Conservation (phyloP, 2,888 invertebrate genomes). For the Andrena chrysosceles region DNA sequence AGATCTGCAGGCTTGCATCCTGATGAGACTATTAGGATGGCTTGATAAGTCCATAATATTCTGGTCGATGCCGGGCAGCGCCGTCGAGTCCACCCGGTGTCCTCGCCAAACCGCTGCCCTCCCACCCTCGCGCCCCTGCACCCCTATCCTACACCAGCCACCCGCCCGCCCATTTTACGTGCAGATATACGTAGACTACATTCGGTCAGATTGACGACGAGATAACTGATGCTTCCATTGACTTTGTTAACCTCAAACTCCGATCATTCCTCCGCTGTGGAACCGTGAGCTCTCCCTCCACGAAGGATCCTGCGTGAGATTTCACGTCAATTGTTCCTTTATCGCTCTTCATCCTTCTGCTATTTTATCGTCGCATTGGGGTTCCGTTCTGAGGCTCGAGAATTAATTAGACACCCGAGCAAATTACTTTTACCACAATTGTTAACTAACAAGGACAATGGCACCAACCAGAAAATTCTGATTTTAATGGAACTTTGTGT, state of each 20-base stretch:
- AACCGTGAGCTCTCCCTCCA: slow-evolving; percentile 39
- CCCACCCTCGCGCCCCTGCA: slow-evolving; percentile 55
- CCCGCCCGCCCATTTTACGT: slow-evolving; percentile 57
- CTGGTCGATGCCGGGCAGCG: slow-evolving; percentile 78
- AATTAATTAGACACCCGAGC: not conserved
- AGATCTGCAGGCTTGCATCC: slow-evolving; percentile 84
- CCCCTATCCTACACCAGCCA: slow-evolving; percentile 18
- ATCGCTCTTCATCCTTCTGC: slow-evolving; percentile 4
- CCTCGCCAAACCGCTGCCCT: slow-evolving; percentile 70
- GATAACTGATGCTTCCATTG: slow-evolving; percentile 73
- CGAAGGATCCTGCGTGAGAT: slow-evolving; percentile 49
- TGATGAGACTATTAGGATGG: slow-evolving; percentile 84
- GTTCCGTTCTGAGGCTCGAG: not conserved
- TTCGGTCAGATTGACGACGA: slow-evolving; percentile 76
- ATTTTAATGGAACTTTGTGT: too few relatives aligned
- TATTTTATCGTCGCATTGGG: not conserved
- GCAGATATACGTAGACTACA: slow-evolving; percentile 61
- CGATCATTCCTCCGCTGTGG: slow-evolving; percentile 70
- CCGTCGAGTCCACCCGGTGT: slow-evolving; percentile 80
- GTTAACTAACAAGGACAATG: too few relatives aligned
- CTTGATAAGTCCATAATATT: slow-evolving; percentile 84
- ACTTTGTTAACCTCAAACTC: slow-evolving; percentile 76
- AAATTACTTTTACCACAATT: not conserved
- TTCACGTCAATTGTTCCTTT: slow-evolving; percentile 39
- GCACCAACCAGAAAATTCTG: too few relatives aligned